phyloP scores from a whole-genome alignment of 2,797 vertebrate genomes.

The Sus cebifrons region DNA sequence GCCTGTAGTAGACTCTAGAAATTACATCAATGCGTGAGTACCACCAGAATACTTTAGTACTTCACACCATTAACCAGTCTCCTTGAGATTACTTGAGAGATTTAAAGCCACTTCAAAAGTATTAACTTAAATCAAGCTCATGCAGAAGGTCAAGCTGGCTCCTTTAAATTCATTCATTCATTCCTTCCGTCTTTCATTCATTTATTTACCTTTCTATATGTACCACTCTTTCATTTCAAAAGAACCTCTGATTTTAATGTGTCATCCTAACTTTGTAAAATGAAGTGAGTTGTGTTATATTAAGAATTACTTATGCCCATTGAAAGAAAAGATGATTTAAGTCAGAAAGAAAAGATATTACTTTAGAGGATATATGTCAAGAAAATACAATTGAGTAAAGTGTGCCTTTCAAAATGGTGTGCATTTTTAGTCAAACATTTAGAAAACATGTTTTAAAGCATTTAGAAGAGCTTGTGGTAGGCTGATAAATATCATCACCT shows the following conservation, averaged over 20 bases:
- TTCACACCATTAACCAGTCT: neutral
- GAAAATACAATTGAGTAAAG: slow-evolving; percentile 72
- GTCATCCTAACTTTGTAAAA: neutral
- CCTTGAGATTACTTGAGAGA: slow-evolving; percentile 25
- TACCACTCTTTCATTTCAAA: neutral
- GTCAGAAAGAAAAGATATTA: slow-evolving; percentile 29
- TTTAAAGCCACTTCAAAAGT: slow-evolving; percentile 47
- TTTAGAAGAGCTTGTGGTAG: neutral
- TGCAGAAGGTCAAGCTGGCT: neutral
- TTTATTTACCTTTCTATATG: neutral
- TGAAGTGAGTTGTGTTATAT: neutral
- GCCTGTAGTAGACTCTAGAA: neutral
- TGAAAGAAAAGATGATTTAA: slow-evolving; percentile 66
- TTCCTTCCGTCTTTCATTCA: neutral
- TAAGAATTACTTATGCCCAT: slow-evolving; percentile 10
- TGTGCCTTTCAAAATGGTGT: slow-evolving; percentile 65
- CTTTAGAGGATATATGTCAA: slow-evolving; percentile 62
- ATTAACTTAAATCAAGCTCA: neutral
- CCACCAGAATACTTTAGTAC: neutral
- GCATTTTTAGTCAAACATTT: slow-evolving; percentile 64
- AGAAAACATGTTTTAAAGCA: slow-evolving; percentile 62
- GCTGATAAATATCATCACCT: neutral
- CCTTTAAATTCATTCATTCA: neutral
- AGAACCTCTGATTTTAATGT: neutral
- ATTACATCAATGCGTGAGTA: neutral